Percentiles rank a stretch among this genome's conserved stretches.
Evolutionary conservation across 2,888 invertebrate species (phyloP).

Genomic region (Melanostoma scalare): DNA sequence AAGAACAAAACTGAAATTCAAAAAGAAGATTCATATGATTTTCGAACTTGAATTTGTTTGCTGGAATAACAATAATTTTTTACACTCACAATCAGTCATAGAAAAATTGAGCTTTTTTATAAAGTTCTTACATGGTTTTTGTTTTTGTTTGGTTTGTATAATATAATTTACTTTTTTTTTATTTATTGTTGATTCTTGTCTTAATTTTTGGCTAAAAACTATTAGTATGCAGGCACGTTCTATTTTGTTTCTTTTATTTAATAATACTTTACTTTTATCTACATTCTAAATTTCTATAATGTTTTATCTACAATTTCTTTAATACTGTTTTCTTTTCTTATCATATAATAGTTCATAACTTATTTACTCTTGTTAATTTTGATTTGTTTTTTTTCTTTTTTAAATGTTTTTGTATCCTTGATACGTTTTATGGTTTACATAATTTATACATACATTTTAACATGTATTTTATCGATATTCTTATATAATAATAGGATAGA

Average conservation of each 20-base stretch:
- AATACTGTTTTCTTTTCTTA: slow-evolving; percentile 64
- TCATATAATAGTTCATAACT: slow-evolving; percentile 30
- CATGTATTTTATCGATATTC: slow-evolving; percentile 55
- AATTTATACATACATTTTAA: slow-evolving; percentile 55
- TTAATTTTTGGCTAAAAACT: slow-evolving; percentile 63
- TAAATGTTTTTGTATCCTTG: slow-evolving; percentile 8
- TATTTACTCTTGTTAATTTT: slow-evolving; percentile 23
- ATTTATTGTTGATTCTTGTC: slow-evolving; percentile 67
- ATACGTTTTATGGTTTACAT: slow-evolving; percentile 21
- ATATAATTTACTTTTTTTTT: slow-evolving; percentile 32
- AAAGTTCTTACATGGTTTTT: slow-evolving; percentile 29
- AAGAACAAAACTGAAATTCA: too few relatives aligned
- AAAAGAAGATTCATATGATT: neutral
- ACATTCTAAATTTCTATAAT: slow-evolving; percentile 14
- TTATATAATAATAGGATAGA: slow-evolving; percentile 69
- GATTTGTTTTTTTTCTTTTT: slow-evolving; percentile 24
- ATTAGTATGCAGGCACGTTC: slow-evolving; percentile 70
- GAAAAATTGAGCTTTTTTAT: slow-evolving; percentile 68
- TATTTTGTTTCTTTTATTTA: slow-evolving; percentile 61
- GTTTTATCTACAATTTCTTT: slow-evolving; percentile 61
- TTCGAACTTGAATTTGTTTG: neutral
- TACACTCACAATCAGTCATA: slow-evolving; percentile 24
- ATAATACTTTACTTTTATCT: slow-evolving; percentile 49
- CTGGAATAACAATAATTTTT: neutral
- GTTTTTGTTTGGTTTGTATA: slow-evolving; percentile 24